Evolutionary conservation across 2,888 invertebrate genomes (phyloP).

Genomic region (Nasonia oneida): DNA sequence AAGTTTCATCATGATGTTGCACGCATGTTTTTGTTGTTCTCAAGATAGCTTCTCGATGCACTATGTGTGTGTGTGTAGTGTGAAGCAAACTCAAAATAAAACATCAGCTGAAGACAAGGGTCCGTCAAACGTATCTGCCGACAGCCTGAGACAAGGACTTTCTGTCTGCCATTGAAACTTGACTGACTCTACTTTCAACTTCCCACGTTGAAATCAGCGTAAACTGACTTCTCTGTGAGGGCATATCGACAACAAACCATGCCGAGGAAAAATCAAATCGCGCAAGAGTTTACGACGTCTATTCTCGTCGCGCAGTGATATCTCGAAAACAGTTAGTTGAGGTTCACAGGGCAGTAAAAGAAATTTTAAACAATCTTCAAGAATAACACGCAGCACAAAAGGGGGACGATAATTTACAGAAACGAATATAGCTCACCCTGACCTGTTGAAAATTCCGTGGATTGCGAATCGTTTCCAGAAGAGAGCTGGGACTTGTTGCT

Average conservation of each 20-base stretch:
- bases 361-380: not conserved
- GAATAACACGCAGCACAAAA: not conserved
- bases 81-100: slow-evolving; percentile 25
- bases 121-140: slow-evolving; percentile 18
- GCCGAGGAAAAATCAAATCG: not conserved
- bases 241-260: not conserved
- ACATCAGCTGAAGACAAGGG: not conserved
- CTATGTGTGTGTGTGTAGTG: no score
- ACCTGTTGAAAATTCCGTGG: slow-evolving; percentile 64
- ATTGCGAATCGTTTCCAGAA: slow-evolving; percentile 64
- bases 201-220: slow-evolving; percentile 15
- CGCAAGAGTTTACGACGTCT: not conserved
- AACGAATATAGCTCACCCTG: slow-evolving; percentile 11
- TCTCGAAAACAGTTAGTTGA: no score
- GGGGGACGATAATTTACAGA: not conserved
- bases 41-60: no score
- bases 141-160: slow-evolving; percentile 15
- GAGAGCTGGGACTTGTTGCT: slow-evolving; percentile 62
- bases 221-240: slow-evolving; percentile 12
- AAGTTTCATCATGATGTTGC: not conserved
- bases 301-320: slow-evolving; percentile 7
- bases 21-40: no score
- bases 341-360: not conserved
- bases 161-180: slow-evolving; percentile 33
- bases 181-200: slow-evolving; percentile 33